phyloP scores from a whole-genome alignment of 2,888 invertebrate genomes.

The Phrixothrix hirtus region DNA sequence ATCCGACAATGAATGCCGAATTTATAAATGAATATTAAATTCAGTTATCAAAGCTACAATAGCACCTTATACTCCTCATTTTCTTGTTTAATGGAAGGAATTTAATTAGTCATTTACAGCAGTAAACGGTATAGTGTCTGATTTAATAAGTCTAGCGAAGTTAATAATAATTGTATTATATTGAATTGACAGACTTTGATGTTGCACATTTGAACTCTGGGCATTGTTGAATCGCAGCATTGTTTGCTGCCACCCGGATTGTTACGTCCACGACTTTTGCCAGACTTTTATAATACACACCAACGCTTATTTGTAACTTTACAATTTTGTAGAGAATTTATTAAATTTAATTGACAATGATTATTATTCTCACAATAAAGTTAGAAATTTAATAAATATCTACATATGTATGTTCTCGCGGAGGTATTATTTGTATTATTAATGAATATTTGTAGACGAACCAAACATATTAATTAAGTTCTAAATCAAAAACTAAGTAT shows the following conservation, averaged over 20 bases:
- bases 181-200: slow-evolving; percentile 54
- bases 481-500: too few species aligned
- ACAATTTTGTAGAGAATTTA: too few species aligned
- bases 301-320: too few species aligned
- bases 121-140: slow-evolving; percentile 41
- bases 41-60: slow-evolving; percentile 18
- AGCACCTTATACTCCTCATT: slow-evolving; percentile 15
- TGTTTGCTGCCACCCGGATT: slow-evolving; percentile 41
- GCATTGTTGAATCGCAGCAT: slow-evolving; percentile 50
- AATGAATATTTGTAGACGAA: too few species aligned
- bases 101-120: slow-evolving; percentile 32
- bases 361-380: too few species aligned
- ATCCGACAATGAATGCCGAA: slow-evolving; percentile 1
- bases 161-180: slow-evolving; percentile 56
- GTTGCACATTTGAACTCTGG: slow-evolving; percentile 51
- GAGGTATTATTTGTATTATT: too few species aligned
- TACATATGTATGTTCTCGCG: too few species aligned
- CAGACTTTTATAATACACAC: slow-evolving; percentile 21
- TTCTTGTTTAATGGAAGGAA: slow-evolving; percentile 30
- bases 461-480: too few species aligned
- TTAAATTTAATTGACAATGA: too few species aligned
- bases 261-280: slow-evolving; percentile 6
- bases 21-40: slow-evolving; percentile 15
- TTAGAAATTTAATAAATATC: too few species aligned
- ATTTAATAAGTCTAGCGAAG: slow-evolving; percentile 56